phyloP scores from a whole-genome alignment of 2,113 vertebrate species.

The Pipra filicauda region DNA sequence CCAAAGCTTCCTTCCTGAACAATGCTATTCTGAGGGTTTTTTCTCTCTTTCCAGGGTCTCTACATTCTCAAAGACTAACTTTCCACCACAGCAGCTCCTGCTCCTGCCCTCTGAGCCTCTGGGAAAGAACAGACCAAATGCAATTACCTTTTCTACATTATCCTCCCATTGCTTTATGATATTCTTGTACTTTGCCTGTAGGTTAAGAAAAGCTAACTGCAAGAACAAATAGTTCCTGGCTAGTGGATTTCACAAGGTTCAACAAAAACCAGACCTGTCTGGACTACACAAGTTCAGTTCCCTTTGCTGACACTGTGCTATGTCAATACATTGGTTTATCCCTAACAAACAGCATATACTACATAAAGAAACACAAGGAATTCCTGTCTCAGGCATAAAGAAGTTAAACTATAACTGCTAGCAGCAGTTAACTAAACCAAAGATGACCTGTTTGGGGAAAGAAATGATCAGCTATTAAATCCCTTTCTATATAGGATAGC shows the following conservation, averaged over 20 bases:
- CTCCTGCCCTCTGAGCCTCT: neutral
- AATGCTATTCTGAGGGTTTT: neutral
- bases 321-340: neutral
- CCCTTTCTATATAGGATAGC: neutral
- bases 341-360: neutral
- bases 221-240: neutral
- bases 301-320: neutral
- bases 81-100: neutral
- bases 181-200: neutral
- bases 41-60: neutral
- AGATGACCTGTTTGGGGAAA: neutral
- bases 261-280: neutral
- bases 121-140: neutral
- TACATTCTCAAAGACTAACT: neutral
- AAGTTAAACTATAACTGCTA: neutral
- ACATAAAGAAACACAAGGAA: neutral
- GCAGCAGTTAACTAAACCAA: neutral
- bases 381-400: neutral
- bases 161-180: neutral
- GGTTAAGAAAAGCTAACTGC: neutral
- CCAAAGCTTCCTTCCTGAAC: neutral
- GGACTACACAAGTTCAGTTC: neutral
- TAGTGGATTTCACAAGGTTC: neutral
- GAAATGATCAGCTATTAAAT: conserved; percentile 14
- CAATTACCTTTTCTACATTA: neutral